Evolutionary conservation across 2,797 vertebrate genomes (phyloP).

Genomic region (Moxostoma hubbsi): DNA sequence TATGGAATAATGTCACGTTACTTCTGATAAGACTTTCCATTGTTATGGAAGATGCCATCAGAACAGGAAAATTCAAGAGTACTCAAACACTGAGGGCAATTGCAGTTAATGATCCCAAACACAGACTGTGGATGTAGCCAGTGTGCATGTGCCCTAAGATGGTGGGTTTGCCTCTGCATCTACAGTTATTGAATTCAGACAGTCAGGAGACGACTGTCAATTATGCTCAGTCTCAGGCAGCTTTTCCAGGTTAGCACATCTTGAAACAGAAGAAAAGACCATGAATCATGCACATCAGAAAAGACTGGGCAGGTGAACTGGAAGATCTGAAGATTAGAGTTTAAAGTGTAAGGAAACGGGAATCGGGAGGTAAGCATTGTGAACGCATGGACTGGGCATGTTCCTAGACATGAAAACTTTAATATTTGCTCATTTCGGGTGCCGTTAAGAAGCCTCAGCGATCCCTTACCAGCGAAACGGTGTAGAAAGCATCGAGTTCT

Average conservation of each 20-base stretch:
- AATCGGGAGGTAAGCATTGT: neutral
- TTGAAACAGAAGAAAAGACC: slow-evolving; percentile 32
- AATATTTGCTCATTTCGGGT: slow-evolving; percentile 20
- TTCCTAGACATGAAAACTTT: neutral
- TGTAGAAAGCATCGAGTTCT: slow-evolving; percentile 11
- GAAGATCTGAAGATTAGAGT: slow-evolving; percentile 16
- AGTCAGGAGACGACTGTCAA: slow-evolving; percentile 46
- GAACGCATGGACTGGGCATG: neutral
- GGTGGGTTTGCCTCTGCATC: slow-evolving; percentile 11
- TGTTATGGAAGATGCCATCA: too few species aligned
- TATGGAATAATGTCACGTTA: too few species aligned
- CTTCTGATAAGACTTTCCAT: too few species aligned
- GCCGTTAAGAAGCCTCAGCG: neutral
- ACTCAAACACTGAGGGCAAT: too few species aligned
- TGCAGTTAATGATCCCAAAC: too few species aligned
- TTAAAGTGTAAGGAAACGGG: neutral
- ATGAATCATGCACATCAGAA: slow-evolving; percentile 41
- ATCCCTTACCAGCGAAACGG: neutral
- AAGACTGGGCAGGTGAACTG: neutral
- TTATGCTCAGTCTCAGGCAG: slow-evolving; percentile 49
- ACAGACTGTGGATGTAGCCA: too few species aligned
- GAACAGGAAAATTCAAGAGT: too few species aligned
- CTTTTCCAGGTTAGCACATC: slow-evolving; percentile 22
- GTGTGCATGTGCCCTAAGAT: slow-evolving; percentile 2
- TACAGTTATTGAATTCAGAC: slow-evolving; percentile 35